Evolutionary conservation across 1,140 invertebrate species (phyloP).

Genomic region (Megalopta genalis): DNA sequence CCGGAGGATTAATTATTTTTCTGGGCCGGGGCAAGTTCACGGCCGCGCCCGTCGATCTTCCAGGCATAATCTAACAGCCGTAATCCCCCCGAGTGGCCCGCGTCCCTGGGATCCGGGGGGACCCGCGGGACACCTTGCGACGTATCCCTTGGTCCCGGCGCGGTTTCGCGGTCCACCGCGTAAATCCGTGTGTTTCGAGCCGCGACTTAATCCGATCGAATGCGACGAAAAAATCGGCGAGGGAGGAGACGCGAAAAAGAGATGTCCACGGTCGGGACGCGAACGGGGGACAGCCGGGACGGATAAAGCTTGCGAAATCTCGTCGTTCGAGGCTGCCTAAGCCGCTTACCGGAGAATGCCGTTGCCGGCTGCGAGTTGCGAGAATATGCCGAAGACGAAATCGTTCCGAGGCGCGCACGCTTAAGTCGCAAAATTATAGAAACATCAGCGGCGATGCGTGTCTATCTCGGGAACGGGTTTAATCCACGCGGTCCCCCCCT

Average conservation of each 20-base stretch:
- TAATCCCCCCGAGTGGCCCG: conserved; percentile 19
- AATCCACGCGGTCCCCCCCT: background rate
- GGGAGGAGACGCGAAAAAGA: conserved; percentile 8
- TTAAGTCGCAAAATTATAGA: conserved; percentile 59
- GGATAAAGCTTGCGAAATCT: conserved; percentile 64
- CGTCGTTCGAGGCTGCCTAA: conserved; percentile 56
- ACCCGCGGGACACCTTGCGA: conserved; percentile 5
- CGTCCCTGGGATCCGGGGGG: conserved; percentile 6
- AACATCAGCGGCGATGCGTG: conserved; percentile 41
- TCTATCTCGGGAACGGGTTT: conserved; percentile 2
- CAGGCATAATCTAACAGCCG: background rate
- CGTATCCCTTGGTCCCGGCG: background rate
- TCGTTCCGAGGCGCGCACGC: conserved; percentile 13
- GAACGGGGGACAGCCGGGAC: conserved; percentile 12
- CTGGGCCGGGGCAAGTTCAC: conserved; percentile 22
- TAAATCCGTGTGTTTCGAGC: conserved; percentile 44
- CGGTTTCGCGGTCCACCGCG: conserved; percentile 35
- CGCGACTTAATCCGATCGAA: conserved; percentile 51
- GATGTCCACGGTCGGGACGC: background rate
- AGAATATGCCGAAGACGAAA: conserved; percentile 3
- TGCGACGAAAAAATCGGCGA: background rate
- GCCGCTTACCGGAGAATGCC: conserved; percentile 66
- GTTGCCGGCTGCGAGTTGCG: background rate
- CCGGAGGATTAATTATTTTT: conserved; percentile 53
- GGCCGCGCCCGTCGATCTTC: conserved; percentile 31